Evolutionary conservation across 2,113 vertebrate species (phyloP).

Genomic region (Oostethus manadensis): DNA sequence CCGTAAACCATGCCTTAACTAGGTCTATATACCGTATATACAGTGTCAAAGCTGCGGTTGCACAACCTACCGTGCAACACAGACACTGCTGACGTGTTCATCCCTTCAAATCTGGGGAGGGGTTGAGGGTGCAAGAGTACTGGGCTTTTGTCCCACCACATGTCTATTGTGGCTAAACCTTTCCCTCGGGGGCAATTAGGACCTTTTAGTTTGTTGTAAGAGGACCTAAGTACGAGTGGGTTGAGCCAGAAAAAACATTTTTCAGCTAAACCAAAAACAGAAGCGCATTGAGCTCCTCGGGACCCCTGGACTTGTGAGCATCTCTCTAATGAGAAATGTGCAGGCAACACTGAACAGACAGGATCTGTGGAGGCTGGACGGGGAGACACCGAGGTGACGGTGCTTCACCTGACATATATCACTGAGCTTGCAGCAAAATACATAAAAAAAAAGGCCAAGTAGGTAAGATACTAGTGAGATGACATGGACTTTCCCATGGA

Average conservation of each 20-base stretch:
- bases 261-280: conserved; percentile 89
- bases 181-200: conserved; percentile 88
- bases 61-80: conserved; percentile 53
- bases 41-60: conserved; percentile 57
- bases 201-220: conserved; percentile 95
- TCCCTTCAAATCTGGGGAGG: conserved; percentile 81
- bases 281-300: conserved; percentile 84
- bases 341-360: conserved; percentile 78
- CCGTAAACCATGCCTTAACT: conserved; percentile 47
- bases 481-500: conserved; percentile 55
- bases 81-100: conserved; percentile 78
- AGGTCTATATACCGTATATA: conserved; percentile 60
- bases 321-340: conserved; percentile 83
- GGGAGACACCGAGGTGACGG: conserved; percentile 48
- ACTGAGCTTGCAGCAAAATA: conserved; percentile 19
- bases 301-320: conserved; percentile 78
- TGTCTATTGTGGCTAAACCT: conserved; percentile 87
- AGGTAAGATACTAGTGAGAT: conserved; percentile 23
- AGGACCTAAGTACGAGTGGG: conserved; percentile 87
- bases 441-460: conserved; percentile 8
- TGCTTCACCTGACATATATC: conserved; percentile 40
- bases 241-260: conserved; percentile 93
- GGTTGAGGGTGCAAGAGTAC: conserved; percentile 79
- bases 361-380: conserved; percentile 75
- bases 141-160: conserved; percentile 90